Percentiles rank a stretch among this genome's conserved stretches.
These are phyloP conservation scores for Pyxicephalus adspersus DNA, from an alignment of 2,113 vertebrate species.

Conservation along the genomic window DNA sequence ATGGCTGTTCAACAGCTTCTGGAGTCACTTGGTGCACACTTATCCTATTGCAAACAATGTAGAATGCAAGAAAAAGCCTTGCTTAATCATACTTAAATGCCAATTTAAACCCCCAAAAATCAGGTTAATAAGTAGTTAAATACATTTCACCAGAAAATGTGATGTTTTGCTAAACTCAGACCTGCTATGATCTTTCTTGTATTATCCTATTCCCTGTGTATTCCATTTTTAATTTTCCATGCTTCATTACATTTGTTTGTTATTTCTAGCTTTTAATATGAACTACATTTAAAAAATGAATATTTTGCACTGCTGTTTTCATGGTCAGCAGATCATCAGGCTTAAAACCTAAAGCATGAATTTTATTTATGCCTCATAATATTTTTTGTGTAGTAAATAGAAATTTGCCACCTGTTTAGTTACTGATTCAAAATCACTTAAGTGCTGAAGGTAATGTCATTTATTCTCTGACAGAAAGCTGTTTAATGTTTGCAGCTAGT, in stretches of 20 bases:
- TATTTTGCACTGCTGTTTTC: constrained; percentile 28
- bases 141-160: not conserved
- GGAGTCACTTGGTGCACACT: too few species aligned
- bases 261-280: constrained; percentile 35
- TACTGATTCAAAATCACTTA: constrained; percentile 50
- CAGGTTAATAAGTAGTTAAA: too few species aligned
- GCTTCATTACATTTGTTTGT: constrained; percentile 27
- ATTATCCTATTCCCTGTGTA: not conserved
- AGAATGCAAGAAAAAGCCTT: too few species aligned
- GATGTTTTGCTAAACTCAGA: not conserved
- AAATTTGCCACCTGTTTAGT: constrained; percentile 50
- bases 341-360: not conserved
- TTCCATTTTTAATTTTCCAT: constrained; percentile 7
- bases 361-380: constrained; percentile 44
- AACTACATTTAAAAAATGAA: constrained; percentile 13
- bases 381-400: constrained; percentile 41
- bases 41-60: too few species aligned
- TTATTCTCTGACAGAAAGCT: constrained; percentile 30
- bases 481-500: constrained; percentile 33
- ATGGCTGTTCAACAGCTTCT: too few species aligned
- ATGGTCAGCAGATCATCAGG: constrained; percentile 36
- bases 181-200: not conserved
- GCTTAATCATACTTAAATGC: too few species aligned
- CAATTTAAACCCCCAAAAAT: too few species aligned
- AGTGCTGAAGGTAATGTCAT: constrained; percentile 31